Percentiles rank a stretch among this genome's conserved stretches.
Evolutionary conservation across 53 echinoderm and acorn worm genomes (phyloP).

Genomic region (Crossaster papposus): DNA sequence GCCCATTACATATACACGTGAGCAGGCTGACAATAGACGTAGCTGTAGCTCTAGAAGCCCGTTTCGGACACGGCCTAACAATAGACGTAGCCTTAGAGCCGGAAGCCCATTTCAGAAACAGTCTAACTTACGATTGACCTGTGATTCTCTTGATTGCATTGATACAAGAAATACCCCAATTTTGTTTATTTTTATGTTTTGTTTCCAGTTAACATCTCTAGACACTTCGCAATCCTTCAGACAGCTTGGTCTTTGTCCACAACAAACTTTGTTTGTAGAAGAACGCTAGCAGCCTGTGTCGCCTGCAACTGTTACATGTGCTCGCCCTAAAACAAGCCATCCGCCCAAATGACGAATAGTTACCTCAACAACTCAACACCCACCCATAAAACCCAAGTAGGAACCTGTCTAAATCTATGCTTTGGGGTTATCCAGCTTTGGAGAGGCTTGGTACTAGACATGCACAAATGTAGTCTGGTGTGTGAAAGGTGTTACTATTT

Average conservation of each 20-base stretch:
- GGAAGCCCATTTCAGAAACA: too few species aligned
- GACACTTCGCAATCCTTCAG: slow-evolving; percentile 77
- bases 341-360: background rate
- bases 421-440: background rate
- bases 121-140: too few species aligned
- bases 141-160: too few species aligned
- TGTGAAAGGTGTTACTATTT: background rate
- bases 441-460: background rate
- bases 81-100: too few species aligned
- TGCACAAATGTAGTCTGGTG: background rate
- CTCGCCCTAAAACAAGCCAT: background rate
- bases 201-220: slow-evolving; percentile 75
- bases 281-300: slow-evolving; percentile 60
- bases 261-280: slow-evolving; percentile 93
- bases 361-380: background rate
- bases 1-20: too few species aligned
- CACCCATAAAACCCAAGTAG: background rate
- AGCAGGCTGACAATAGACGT: too few species aligned
- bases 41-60: too few species aligned
- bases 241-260: slow-evolving; percentile 82
- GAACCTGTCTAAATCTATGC: background rate
- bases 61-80: too few species aligned
- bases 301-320: background rate
- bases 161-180: too few species aligned
- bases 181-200: slow-evolving; percentile 10